phyloP scores from a whole-genome alignment of 2,113 vertebrate species.

The Axis porcinus region DNA sequence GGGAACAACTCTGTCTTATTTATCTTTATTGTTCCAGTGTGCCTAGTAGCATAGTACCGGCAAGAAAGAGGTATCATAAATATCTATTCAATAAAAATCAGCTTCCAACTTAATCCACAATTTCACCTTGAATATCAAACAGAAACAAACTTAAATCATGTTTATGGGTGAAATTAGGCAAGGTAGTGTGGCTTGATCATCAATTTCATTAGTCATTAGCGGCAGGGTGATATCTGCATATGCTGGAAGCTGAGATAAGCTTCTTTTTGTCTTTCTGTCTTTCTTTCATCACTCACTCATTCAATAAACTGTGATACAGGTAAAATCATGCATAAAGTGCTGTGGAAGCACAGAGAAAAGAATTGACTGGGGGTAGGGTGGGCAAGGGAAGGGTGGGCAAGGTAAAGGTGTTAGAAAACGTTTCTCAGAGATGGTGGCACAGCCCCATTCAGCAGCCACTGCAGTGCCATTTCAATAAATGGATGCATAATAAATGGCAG shows the following conservation, averaged over 20 bases:
- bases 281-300: conserved; percentile 20
- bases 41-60: background rate
- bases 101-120: conserved; percentile 37
- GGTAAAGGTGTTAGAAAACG: background rate
- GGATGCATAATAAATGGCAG: conserved; percentile 28
- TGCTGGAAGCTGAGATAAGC: conserved; percentile 38
- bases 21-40: conserved; percentile 30
- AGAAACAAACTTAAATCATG: conserved; percentile 43
- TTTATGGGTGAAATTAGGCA: conserved; percentile 52
- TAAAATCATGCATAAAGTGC: background rate
- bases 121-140: conserved; percentile 54
- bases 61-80: conserved; percentile 25
- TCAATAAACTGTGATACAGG: conserved; percentile 27
- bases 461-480: conserved; percentile 19
- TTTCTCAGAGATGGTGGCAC: conserved; percentile 2
- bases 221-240: background rate
- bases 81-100: conserved; percentile 34
- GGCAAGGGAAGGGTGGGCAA: background rate
- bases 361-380: background rate
- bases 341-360: background rate
- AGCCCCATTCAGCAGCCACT: background rate
- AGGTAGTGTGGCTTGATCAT: background rate
- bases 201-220: conserved; percentile 24
- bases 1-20: background rate
- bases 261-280: conserved; percentile 22